Evolutionary conservation across 2,888 invertebrate species (phyloP).

Genomic region (Sceliomorpha sp.): DNA sequence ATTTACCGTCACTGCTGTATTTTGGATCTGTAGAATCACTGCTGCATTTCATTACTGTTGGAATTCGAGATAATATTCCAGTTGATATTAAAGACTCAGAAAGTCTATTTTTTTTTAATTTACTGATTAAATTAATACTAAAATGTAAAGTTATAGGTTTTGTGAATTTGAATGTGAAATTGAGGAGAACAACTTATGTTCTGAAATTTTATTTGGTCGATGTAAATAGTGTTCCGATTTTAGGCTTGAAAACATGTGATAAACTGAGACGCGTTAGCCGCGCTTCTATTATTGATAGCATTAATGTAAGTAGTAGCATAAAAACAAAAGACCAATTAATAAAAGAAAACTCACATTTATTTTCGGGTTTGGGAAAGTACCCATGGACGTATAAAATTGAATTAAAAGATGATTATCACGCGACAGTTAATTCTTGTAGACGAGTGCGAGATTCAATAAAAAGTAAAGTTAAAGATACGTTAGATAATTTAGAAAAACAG

Average conservation of each 20-base stretch:
- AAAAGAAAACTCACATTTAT: neutral
- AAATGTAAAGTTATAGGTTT: conserved; percentile 5
- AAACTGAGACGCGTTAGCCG: neutral
- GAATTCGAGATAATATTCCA: no score
- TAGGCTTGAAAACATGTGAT: conserved; percentile 5
- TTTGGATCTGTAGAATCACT: no score
- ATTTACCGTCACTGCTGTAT: no score
- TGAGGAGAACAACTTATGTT: neutral
- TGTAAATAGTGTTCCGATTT: conserved; percentile 8
- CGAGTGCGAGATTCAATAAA: conserved; percentile 10
- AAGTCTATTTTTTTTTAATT: no score
- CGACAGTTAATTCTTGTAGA: neutral
- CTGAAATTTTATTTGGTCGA: conserved; percentile 5
- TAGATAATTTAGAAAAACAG: neutral
- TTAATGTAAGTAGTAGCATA: neutral
- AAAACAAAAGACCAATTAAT: neutral
- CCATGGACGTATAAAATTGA: conserved; percentile 3
- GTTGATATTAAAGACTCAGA: no score
- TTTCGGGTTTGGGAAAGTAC: neutral
- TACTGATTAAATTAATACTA: no score
- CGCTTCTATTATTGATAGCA: conserved; percentile 2
- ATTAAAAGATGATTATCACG: neutral
- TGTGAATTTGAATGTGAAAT: conserved; percentile 1
- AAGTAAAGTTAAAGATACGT: conserved; percentile 9
- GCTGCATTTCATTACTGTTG: no score